A percentile compares a stretch with the other conserved stretches of the same genome.
Evolutionary conservation across 2,113 vertebrate species (phyloP).

Genomic region (Typhlomys cinereus): DNA sequence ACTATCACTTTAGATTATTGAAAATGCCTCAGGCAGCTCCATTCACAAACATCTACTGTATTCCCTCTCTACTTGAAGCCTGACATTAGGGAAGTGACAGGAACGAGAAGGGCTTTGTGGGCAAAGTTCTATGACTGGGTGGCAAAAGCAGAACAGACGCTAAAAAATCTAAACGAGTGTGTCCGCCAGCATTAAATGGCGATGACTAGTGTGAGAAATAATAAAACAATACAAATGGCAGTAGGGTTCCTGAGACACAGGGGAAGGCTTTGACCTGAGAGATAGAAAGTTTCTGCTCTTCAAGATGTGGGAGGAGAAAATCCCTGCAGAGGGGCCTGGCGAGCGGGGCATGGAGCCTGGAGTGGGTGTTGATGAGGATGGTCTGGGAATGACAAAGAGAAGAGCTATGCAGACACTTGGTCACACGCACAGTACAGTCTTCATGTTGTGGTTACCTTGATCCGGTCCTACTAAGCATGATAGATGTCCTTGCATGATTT

Average conservation of each 20-base stretch:
- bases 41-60: background rate
- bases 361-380: background rate
- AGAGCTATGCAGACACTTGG: too few relatives aligned
- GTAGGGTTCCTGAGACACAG: background rate
- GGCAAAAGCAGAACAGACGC: background rate
- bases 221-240: background rate
- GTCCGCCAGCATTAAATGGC: background rate
- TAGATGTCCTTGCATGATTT: background rate
- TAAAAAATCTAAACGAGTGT: background rate
- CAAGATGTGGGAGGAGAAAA: background rate
- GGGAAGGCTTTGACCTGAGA: background rate
- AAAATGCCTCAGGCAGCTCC: background rate
- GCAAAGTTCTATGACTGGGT: background rate
- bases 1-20: background rate
- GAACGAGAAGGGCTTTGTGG: background rate
- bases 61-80: background rate
- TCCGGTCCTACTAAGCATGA: background rate
- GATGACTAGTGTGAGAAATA: background rate
- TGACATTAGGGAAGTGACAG: background rate
- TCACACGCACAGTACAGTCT: background rate
- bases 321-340: too few relatives aligned
- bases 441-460: background rate
- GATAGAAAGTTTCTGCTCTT: background rate
- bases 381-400: too few relatives aligned
- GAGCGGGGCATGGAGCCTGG: fast-evolving